phyloP scores from a whole-genome alignment of 2,888 invertebrate species.

The Standfussiana lucernea region DNA sequence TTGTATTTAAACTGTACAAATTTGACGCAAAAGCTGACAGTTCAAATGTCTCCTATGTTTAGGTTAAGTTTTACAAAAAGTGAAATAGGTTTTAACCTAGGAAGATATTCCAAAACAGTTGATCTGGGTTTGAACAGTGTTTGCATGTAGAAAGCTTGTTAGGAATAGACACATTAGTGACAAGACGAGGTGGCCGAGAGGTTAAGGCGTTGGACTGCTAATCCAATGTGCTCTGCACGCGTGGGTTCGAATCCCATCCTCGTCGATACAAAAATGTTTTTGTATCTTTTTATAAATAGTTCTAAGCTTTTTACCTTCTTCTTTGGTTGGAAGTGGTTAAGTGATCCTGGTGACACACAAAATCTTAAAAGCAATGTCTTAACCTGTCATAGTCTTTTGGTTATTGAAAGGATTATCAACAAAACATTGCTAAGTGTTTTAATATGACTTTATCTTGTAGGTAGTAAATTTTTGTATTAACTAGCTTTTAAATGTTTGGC shows the following conservation, averaged over 20 bases:
- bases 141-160: background rate
- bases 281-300: background rate
- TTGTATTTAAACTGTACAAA: background rate
- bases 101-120: background rate
- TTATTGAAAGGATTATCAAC: background rate
- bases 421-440: background rate
- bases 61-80: background rate
- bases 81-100: background rate
- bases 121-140: background rate
- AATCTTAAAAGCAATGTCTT: background rate
- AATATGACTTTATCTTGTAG: background rate
- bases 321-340: background rate
- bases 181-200: constrained; percentile 90
- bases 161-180: background rate
- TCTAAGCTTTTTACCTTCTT: background rate
- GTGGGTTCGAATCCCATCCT: constrained; percentile 95
- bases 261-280: constrained; percentile 83
- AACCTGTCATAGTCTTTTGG: background rate
- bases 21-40: background rate
- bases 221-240: constrained; percentile 95
- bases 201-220: constrained; percentile 93
- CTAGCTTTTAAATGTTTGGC: background rate
- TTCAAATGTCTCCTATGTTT: background rate
- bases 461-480: background rate
- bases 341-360: background rate